Base-by-base conservation (phyloP, 2,113 vertebrate genomes). In the Lophotis ruficrista region DNA sequence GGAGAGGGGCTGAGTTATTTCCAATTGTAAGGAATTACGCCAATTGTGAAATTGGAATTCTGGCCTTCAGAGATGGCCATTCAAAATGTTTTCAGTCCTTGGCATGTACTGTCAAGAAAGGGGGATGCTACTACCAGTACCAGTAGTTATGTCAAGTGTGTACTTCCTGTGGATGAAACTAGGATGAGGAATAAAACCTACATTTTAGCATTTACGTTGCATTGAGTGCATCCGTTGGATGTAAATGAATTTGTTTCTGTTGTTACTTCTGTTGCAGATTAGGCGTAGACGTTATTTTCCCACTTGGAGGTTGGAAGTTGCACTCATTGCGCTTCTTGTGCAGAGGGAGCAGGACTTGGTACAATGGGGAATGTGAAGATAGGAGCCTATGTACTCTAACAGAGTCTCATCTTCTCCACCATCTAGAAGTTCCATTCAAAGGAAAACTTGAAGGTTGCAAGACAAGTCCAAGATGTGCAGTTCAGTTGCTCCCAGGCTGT, bases 381-480 rank as follows among this genome's bases (percentile, higher is more conserved):
- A 71, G 38, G 48, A 93, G 68, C n/a, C 25, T n/a, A 0, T 87
- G n/a, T 64, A 31, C 41, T 60, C 69, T 95, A 91, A 97, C 90
- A 86, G 38, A 54, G 37, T 96, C 66, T 97, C 91, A 83, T 96
- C 69, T 97, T 88, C 72, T 95, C 77, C 43, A 72, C 89, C 91
- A 93, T 96, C 58, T 83, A 96, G 95, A 94, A 65, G 77, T 86
- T 90, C 54, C 53, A 31, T 62, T 97, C 82, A 84, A 94, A 97
- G 61, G 83, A 97, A 72, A 65, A 87, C 75, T 96, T 82, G 85
- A 62, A 83, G 91, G 80, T 93, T 95, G 92, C 83, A 93, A 95
- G 83, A 96, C 56, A 85, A 90, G 75, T 95, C 89, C 97, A 98
- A 98, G 97, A 98, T 98, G 98, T 98, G 98, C 97, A 98, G 98